Conservation (phyloP, 2,797 vertebrate genomes). For the Etheostoma nigrum region DNA sequence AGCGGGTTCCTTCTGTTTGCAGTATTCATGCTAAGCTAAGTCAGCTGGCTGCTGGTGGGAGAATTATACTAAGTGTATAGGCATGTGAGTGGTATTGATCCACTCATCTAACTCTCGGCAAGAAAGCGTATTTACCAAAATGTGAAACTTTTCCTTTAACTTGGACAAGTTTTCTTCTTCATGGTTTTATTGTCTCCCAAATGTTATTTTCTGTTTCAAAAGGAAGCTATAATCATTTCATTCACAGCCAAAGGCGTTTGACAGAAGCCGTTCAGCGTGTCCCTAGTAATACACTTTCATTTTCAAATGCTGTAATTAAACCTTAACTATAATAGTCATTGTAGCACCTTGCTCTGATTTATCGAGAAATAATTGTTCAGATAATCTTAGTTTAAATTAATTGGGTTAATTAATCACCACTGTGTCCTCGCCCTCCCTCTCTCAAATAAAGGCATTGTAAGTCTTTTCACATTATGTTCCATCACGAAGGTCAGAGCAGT, state of each 20-base stretch:
- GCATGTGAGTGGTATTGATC: background rate
- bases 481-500: constrained; percentile 79
- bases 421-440: constrained; percentile 55
- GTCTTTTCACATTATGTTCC: constrained; percentile 79
- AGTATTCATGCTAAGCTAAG: background rate
- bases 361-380: constrained; percentile 84
- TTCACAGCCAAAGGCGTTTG: constrained; percentile 18
- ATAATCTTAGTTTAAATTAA: constrained; percentile 86
- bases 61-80: background rate
- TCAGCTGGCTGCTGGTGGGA: background rate
- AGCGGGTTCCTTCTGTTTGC: background rate
- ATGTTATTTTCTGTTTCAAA: constrained; percentile 21
- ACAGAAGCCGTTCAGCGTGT: constrained; percentile 29
- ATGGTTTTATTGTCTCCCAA: background rate
- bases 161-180: constrained; percentile 3
- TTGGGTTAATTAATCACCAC: constrained; percentile 85
- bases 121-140: background rate
- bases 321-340: constrained; percentile 76
- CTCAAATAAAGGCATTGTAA: constrained; percentile 74
- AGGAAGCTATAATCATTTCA: constrained; percentile 12
- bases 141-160: background rate
- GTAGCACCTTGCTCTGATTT: constrained; percentile 80
- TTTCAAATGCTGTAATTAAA: constrained; percentile 79
- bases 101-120: background rate
- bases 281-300: constrained; percentile 49